These are phyloP conservation scores for Drosophila nebulosa DNA, from an alignment of 1,140 invertebrate genomes.

Conservation along the genomic window DNA sequence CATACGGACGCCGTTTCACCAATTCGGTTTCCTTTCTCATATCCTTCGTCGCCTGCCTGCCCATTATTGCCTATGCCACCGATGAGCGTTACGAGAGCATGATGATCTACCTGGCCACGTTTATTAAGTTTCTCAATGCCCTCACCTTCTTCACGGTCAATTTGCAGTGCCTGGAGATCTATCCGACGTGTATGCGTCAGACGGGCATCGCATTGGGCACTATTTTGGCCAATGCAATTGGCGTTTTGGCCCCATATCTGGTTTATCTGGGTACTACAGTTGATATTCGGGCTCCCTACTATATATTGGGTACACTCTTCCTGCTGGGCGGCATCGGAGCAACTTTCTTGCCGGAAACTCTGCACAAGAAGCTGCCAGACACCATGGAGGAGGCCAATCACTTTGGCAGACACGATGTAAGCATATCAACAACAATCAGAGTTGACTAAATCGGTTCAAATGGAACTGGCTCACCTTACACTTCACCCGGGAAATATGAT, in stretches of 20 bases:
- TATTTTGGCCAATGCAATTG: conserved; percentile 83
- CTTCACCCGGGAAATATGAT: neutral
- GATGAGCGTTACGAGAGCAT: conserved; percentile 74
- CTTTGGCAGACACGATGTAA: conserved; percentile 85
- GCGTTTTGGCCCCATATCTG: conserved; percentile 87
- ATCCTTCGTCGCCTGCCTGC: conserved; percentile 81
- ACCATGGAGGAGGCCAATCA: conserved; percentile 86
- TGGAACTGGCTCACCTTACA: conserved; percentile 13
- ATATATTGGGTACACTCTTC: conserved; percentile 83
- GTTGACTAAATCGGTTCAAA: neutral
- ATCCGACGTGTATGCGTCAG: conserved; percentile 86
- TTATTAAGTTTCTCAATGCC: conserved; percentile 85
- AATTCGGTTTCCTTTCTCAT: conserved; percentile 81
- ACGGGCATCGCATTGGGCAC: conserved; percentile 85
- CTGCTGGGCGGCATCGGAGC: conserved; percentile 83
- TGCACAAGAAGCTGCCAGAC: conserved; percentile 86
- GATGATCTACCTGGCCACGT: conserved; percentile 82
- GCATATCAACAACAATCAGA: conserved; percentile 9
- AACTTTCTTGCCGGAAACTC: conserved; percentile 87
- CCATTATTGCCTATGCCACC: conserved; percentile 78
- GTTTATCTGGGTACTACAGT: conserved; percentile 84
- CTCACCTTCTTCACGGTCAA: conserved; percentile 85
- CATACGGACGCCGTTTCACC: conserved; percentile 83
- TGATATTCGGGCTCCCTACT: conserved; percentile 82
- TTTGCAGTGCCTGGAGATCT: conserved; percentile 85